A percentile compares a stretch with the other conserved stretches of the same genome.
These are phyloP conservation scores for Apeira syringaria DNA, from an alignment of 2,888 invertebrate genomes.

Conservation along the genomic window DNA sequence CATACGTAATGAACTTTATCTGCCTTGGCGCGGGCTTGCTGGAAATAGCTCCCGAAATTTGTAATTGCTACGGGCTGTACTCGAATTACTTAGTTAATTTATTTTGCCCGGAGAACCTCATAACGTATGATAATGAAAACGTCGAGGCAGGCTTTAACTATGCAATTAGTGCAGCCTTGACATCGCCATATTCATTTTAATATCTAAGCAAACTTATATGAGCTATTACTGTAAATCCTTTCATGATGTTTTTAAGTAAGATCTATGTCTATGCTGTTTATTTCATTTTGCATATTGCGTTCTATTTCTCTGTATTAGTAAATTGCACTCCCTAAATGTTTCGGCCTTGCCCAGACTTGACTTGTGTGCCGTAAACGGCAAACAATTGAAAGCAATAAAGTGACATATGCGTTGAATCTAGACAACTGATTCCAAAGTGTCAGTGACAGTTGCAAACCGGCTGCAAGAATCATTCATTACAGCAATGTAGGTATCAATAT, in stretches of 20 bases:
- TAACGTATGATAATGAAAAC: constrained; percentile 66
- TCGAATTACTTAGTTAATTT: constrained; percentile 45
- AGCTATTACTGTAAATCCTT: background rate
- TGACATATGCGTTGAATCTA: constrained; percentile 48
- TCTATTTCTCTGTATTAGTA: constrained; percentile 49
- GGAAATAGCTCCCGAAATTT: constrained; percentile 35
- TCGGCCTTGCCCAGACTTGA: constrained; percentile 55
- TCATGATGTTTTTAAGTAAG: background rate
- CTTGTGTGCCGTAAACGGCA: too few species aligned
- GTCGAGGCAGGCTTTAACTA: constrained; percentile 47
- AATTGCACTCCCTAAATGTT: constrained; percentile 62
- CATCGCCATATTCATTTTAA: background rate
- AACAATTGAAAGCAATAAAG: constrained; percentile 72
- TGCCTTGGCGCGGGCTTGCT: constrained; percentile 9
- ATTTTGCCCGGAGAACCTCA: constrained; percentile 54
- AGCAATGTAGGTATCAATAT: too few species aligned
- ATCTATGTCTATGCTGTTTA: background rate
- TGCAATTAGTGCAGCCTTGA: constrained; percentile 10
- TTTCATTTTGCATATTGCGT: constrained; percentile 15
- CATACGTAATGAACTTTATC: constrained; percentile 46
- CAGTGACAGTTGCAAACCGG: constrained; percentile 37
- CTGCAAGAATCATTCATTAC: too few species aligned
- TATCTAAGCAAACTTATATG: background rate
- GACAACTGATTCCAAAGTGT: constrained; percentile 47
- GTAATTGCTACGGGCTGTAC: constrained; percentile 36